phyloP scores from a whole-genome alignment of 2,888 invertebrate species.

The Harpalus rubripes region DNA sequence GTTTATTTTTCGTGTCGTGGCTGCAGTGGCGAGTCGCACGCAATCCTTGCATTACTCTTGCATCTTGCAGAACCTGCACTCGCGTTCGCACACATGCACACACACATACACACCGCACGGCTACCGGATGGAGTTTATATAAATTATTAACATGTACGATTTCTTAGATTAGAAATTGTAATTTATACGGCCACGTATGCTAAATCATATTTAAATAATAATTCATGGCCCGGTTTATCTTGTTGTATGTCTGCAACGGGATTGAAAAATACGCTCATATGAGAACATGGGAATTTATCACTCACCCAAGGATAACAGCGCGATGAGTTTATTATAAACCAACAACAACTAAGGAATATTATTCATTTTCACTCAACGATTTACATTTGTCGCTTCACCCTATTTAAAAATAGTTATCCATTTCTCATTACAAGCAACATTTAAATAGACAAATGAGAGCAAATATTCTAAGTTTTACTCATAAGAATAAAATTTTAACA shows the following conservation, averaged over 20 bases:
- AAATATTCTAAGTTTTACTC: too few species aligned
- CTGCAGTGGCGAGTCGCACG: slow-evolving; percentile 35
- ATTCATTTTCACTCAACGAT: slow-evolving; percentile 12
- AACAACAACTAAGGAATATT: not conserved
- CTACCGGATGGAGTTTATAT: slow-evolving; percentile 65
- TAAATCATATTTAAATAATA: slow-evolving; percentile 66
- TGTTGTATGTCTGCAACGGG: slow-evolving; percentile 52
- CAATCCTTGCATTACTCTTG: slow-evolving; percentile 45
- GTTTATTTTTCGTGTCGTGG: slow-evolving; percentile 46
- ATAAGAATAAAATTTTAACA: too few species aligned
- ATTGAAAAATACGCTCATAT: slow-evolving; percentile 48
- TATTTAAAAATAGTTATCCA: too few species aligned
- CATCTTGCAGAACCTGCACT: slow-evolving; percentile 18
- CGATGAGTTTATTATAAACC: slow-evolving; percentile 51
- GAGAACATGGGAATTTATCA: slow-evolving; percentile 55
- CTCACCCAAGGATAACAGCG: not conserved
- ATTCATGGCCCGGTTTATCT: slow-evolving; percentile 61
- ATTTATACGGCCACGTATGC: slow-evolving; percentile 60
- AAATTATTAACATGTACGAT: slow-evolving; percentile 65
- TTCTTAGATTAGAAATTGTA: slow-evolving; percentile 66
- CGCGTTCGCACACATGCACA: slow-evolving; percentile 3
- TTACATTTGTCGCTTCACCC: slow-evolving; percentile 1
- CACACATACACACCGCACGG: slow-evolving; percentile 11
- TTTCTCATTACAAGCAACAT: too few species aligned
- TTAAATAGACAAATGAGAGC: too few species aligned